Percentiles rank a stretch among this genome's conserved stretches.
Conservation (phyloP, 30 jellyfish, hydroid and myxozoan species). For the Aurelia aurita complex sp. Pacific region DNA sequence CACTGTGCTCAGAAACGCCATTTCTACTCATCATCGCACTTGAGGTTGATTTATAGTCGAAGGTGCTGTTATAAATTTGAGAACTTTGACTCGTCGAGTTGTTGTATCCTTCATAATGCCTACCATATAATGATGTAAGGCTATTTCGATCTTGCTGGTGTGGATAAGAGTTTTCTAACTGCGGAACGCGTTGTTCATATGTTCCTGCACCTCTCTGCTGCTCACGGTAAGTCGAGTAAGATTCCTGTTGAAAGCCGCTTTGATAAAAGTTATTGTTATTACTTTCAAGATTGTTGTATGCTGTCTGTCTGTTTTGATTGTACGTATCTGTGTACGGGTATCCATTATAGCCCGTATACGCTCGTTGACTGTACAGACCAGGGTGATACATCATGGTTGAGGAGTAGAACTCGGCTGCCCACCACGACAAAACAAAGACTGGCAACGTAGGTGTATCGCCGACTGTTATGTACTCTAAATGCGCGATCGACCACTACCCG, state of each 20-base stretch:
- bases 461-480: slow-evolving; percentile 39
- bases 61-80: slow-evolving; percentile 35
- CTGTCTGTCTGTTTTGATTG: slow-evolving; percentile 40
- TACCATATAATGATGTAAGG: slow-evolving; percentile 18
- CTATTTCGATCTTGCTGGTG: slow-evolving; percentile 46
- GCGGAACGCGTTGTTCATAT: slow-evolving; percentile 51
- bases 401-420: neutral
- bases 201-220: slow-evolving; percentile 60
- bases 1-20: slow-evolving; percentile 50
- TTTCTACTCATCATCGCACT: slow-evolving; percentile 44
- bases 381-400: slow-evolving; percentile 59
- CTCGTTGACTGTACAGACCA: slow-evolving; percentile 54
- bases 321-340: slow-evolving; percentile 42
- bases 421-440: slow-evolving; percentile 29
- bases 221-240: slow-evolving; percentile 32
- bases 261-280: slow-evolving; percentile 44
- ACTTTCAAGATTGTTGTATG: slow-evolving; percentile 14
- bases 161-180: slow-evolving; percentile 15
- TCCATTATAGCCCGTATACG: slow-evolving; percentile 34
- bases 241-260: slow-evolving; percentile 44
- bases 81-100: slow-evolving; percentile 27
- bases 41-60: slow-evolving; percentile 60
- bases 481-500: slow-evolving; percentile 67
- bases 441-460: slow-evolving; percentile 37
- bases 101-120: slow-evolving; percentile 45